These are phyloP conservation scores for Cnemophilus loriae DNA, from an alignment of 2,113 vertebrate species.

Conservation along the genomic window DNA sequence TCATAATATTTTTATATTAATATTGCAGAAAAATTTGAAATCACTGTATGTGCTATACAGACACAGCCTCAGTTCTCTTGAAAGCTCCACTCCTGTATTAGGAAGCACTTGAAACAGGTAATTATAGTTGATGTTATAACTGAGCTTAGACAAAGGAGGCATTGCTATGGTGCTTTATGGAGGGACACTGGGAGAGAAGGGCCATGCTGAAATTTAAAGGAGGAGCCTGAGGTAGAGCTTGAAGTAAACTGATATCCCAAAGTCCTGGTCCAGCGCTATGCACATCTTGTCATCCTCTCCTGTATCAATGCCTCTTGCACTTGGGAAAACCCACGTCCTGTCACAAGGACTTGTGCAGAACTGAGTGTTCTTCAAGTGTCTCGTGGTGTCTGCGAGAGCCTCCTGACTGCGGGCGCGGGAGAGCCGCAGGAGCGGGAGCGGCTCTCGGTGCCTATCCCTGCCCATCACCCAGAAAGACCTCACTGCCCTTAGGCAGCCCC, in stretches of 20 bases:
- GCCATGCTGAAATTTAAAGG: not conserved
- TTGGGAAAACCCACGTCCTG: not conserved
- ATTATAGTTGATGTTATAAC: not conserved
- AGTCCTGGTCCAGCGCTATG: not conserved
- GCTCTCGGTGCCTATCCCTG: not conserved
- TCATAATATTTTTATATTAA: not conserved
- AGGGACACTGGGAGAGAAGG: not conserved
- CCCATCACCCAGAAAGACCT: not conserved
- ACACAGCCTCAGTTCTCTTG: not conserved
- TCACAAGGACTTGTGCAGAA: not conserved
- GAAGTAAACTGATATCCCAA: not conserved
- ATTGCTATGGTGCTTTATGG: not conserved
- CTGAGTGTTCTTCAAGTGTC: not conserved
- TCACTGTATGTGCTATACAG: not conserved
- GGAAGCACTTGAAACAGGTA: not conserved
- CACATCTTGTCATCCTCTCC: not conserved
- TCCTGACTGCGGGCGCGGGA: not conserved
- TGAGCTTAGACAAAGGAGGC: not conserved
- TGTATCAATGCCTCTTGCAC: not conserved
- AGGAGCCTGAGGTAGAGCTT: not conserved
- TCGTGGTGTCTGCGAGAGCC: not conserved
- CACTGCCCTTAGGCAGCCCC: not conserved
- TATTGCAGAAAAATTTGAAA: not conserved
- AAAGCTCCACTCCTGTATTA: not conserved
- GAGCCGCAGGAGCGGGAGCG: not conserved